Evolutionary conservation across 30 jellyfish, hydroid and myxozoan species (phyloP).

Genomic region (Aurelia sp.): DNA sequence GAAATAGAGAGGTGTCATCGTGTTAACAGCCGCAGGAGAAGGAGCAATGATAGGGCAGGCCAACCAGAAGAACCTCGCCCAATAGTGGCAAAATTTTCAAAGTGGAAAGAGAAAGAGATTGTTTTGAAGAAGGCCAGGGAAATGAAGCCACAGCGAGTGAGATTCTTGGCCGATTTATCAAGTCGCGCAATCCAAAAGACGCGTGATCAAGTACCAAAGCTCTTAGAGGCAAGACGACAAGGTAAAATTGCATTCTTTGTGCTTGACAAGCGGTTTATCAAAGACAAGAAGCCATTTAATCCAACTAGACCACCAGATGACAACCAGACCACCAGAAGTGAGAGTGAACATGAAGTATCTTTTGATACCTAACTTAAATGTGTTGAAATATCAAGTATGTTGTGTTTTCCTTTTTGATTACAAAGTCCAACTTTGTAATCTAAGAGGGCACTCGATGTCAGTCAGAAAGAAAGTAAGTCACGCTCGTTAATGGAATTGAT

Average conservation of each 20-base stretch:
- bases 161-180: conserved; percentile 32
- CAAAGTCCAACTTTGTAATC: too few relatives aligned
- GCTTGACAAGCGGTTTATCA: conserved; percentile 34
- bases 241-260: conserved; percentile 51
- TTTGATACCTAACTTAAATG: too few relatives aligned
- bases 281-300: conserved; percentile 12
- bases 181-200: conserved; percentile 36
- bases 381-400: too few relatives aligned
- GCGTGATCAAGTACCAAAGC: conserved; percentile 22
- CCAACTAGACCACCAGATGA: conserved; percentile 9
- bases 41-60: conserved; percentile 9
- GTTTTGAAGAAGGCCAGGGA: conserved; percentile 53
- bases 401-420: too few relatives aligned
- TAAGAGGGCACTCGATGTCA: too few relatives aligned
- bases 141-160: conserved; percentile 41
- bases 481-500: too few relatives aligned
- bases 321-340: conserved; percentile 4
- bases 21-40: conserved; percentile 20
- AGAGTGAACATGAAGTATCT: too few relatives aligned
- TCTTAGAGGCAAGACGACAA: conserved; percentile 46
- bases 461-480: too few relatives aligned
- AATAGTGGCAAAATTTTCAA: conserved; percentile 34
- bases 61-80: conserved; percentile 32
- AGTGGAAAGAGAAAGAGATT: conserved; percentile 32
- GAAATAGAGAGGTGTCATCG: conserved; percentile 39